Conservation (phyloP, 2,888 invertebrate species). For the Amphipyra berbera region DNA sequence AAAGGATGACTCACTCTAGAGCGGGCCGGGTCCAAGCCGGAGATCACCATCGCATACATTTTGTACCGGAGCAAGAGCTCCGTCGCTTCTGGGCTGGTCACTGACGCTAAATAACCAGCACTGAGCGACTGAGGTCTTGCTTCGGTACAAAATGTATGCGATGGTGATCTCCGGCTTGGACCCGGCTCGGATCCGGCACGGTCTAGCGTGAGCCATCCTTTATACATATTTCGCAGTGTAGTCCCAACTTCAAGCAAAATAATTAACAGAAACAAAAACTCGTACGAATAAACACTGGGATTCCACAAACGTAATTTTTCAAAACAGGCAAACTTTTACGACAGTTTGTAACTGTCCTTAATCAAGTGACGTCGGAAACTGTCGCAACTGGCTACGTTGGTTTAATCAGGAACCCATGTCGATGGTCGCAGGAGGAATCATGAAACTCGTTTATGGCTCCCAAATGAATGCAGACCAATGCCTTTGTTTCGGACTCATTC, state of each 20-base stretch:
- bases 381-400: conserved; percentile 15
- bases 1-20: no score
- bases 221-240: background rate
- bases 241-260: conserved; percentile 13
- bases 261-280: conserved; percentile 33
- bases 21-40: no score
- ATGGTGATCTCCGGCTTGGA: no score
- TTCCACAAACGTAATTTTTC: conserved; percentile 28
- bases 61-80: no score
- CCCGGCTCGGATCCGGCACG: no score
- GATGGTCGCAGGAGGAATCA: conserved; percentile 9
- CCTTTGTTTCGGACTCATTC: conserved; percentile 19
- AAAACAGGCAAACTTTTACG: conserved; percentile 34
- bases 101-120: no score
- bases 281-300: conserved; percentile 15
- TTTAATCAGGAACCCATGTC: conserved; percentile 40
- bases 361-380: conserved; percentile 19
- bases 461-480: conserved; percentile 6
- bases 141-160: no score
- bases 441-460: conserved; percentile 21
- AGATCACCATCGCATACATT: no score
- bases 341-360: conserved; percentile 20
- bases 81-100: no score
- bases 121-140: no score
- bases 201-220: no score